Conservation (phyloP, 2,113 vertebrate species). For the Electrona antarctica region DNA sequence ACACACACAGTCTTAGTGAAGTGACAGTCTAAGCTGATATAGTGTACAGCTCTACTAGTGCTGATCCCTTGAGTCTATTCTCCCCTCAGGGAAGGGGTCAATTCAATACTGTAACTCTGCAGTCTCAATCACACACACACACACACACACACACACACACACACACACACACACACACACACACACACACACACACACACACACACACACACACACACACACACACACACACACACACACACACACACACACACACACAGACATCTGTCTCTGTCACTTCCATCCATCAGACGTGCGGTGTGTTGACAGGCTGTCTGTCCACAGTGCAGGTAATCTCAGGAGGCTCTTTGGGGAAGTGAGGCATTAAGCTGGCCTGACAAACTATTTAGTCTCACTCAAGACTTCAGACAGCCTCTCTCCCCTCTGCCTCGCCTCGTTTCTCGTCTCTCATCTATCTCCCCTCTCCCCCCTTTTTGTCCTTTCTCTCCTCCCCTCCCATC, state of each 20-base stretch:
- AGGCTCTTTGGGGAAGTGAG: conserved; percentile 72
- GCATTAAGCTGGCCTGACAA: conserved; percentile 71
- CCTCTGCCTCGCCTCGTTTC: not conserved
- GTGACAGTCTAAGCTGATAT: conserved; percentile 72
- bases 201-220: not conserved
- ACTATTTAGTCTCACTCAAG: conserved; percentile 74
- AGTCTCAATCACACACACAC: conserved; percentile 23
- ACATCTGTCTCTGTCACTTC: conserved; percentile 66
- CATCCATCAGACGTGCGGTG: conserved; percentile 68
- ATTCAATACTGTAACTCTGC: conserved; percentile 75
- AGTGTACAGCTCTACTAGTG: conserved; percentile 69
- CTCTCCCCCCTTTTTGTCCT: conserved; percentile 21
- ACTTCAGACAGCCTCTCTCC: conserved; percentile 52
- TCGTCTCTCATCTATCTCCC: conserved; percentile 23
- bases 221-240: conserved; percentile 1
- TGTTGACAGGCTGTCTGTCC: conserved; percentile 72
- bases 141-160: conserved; percentile 13
- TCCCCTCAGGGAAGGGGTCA: conserved; percentile 73
- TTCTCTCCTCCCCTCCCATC: conserved; percentile 16
- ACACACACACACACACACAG: not conserved
- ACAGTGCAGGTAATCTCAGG: conserved; percentile 73
- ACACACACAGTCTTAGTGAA: conserved; percentile 58
- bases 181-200: conserved; percentile 36
- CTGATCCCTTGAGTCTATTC: conserved; percentile 76
- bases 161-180: conserved; percentile 33